A percentile compares a stretch with the other conserved stretches of the same genome.
phyloP scores from a whole-genome alignment of 2,797 vertebrate species.

The Hozukius guyotensis region DNA sequence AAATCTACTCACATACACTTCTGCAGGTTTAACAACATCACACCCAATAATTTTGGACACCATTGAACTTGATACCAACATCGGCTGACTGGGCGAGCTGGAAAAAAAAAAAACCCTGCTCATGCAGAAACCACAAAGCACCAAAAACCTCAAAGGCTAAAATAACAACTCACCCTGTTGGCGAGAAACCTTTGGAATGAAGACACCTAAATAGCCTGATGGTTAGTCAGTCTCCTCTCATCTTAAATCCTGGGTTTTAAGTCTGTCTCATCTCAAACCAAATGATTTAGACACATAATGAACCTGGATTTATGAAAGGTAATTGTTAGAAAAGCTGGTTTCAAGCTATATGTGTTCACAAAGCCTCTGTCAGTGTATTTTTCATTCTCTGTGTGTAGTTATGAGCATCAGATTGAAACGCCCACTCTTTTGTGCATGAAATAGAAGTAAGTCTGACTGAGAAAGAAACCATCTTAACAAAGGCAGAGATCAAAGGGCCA shows the following conservation, averaged over 20 bases:
- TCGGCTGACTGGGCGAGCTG: neutral
- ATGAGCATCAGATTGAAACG: neutral
- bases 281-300: neutral
- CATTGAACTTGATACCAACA: neutral
- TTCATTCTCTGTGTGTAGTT: neutral
- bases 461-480: neutral
- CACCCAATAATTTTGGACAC: constrained; percentile 17
- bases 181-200: constrained; percentile 2
- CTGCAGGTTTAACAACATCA: neutral
- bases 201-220: neutral
- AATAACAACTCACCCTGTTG: constrained; percentile 1
- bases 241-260: neutral
- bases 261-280: neutral
- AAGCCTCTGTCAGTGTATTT: neutral
- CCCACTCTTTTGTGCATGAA: neutral
- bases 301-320: neutral
- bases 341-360: neutral
- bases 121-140: neutral
- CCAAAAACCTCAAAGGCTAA: neutral
- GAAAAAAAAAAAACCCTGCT: neutral
- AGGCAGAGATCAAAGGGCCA: neutral
- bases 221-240: neutral
- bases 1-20: neutral
- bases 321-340: neutral
- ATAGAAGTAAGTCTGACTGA: neutral